These are phyloP conservation scores for Trachythela sp. DNA, from an alignment of 64 coral and sea anemone genomes.

Conservation along the genomic window DNA sequence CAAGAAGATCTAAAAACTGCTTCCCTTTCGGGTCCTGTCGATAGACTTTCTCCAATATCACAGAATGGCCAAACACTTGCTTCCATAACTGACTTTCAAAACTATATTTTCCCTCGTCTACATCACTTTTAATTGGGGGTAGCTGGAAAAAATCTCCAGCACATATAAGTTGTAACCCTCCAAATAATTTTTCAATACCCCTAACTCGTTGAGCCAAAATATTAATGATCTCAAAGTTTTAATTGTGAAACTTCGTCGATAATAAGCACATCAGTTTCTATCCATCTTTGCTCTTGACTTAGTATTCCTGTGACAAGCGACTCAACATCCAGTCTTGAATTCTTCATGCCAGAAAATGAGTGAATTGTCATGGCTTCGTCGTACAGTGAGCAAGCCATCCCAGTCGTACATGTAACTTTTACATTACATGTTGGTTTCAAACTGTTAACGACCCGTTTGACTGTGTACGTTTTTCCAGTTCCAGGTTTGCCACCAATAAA, in stretches of 20 bases:
- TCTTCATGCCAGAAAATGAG: background rate
- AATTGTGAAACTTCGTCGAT: constrained; percentile 16
- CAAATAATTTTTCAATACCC: background rate
- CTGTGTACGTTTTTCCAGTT: too few relatives aligned
- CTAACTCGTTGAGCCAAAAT: background rate
- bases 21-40: background rate
- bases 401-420: background rate
- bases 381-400: background rate
- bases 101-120: constrained; percentile 15
- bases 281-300: background rate
- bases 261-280: background rate
- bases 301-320: background rate
- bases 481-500: background rate
- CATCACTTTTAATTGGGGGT: constrained; percentile 16
- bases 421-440: background rate
- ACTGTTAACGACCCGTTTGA: background rate
- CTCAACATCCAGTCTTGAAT: background rate
- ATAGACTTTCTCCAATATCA: background rate
- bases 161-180: constrained; percentile 1
- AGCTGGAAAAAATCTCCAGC: constrained; percentile 5
- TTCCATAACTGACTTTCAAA: constrained; percentile 13
- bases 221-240: constrained; percentile 1
- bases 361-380: background rate
- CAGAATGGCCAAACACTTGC: background rate
- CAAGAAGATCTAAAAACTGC: background rate